These are phyloP conservation scores for Homalodisca vitripennis DNA, from an alignment of 1,140 invertebrate genomes.

Conservation along the genomic window DNA sequence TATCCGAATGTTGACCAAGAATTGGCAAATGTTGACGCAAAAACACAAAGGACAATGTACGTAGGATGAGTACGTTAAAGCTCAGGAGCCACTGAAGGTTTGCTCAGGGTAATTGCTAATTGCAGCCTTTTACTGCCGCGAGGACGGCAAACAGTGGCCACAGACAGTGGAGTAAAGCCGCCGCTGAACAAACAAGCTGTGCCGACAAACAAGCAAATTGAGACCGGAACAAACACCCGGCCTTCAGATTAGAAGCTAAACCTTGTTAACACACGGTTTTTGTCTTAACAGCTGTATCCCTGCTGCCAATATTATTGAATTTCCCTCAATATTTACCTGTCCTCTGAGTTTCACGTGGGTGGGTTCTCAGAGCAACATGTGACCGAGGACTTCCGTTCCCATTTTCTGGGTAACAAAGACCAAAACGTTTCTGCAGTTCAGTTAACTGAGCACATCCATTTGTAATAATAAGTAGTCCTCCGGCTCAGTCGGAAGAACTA, in stretches of 20 bases:
- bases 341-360: background rate
- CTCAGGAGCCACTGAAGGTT: no score
- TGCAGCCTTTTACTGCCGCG: no score
- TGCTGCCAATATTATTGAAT: background rate
- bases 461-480: no score
- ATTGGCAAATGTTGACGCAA: no score
- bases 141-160: background rate
- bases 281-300: background rate
- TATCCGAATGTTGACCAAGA: no score
- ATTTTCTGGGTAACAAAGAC: no score
- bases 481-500: no score
- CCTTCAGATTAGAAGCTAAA: constrained; percentile 7
- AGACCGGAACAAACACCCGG: constrained; percentile 3
- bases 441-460: no score
- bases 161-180: background rate
- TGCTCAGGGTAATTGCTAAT: no score
- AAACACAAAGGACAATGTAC: no score
- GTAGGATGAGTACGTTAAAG: no score
- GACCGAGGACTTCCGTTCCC: background rate
- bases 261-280: constrained; percentile 1
- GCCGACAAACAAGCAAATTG: constrained; percentile 7
- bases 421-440: no score
- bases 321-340: background rate
- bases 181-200: background rate
- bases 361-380: background rate